Conservation (phyloP, 2,888 invertebrate genomes). For the Tryphoninae sp. region DNA sequence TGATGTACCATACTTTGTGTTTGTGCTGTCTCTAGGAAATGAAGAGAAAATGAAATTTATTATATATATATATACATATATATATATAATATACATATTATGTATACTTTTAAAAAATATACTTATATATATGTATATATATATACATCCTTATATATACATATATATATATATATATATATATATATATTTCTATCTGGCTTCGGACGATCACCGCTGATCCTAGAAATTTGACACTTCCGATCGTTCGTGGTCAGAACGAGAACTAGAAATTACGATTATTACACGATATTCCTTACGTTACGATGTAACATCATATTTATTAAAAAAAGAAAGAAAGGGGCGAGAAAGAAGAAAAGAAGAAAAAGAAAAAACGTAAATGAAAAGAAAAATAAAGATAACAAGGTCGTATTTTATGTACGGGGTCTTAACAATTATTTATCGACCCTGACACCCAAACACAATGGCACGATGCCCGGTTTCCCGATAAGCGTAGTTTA, state of each 20-base stretch:
- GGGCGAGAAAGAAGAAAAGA: conserved; percentile 40
- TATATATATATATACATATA: conserved; percentile 63
- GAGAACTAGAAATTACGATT: conserved; percentile 65
- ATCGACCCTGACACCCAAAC: neutral
- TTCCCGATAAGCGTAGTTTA: neutral
- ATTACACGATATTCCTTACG: conserved; percentile 74
- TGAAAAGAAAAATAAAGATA: conserved; percentile 57
- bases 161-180: conserved; percentile 24
- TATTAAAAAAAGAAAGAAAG: conserved; percentile 76
- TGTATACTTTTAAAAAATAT: conserved; percentile 55
- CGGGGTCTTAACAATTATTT: conserved; percentile 34
- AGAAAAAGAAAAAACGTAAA: conserved; percentile 1
- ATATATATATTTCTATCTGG: conserved; percentile 60
- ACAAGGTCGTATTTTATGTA: conserved; percentile 64
- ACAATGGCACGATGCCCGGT: neutral
- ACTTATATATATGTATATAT: conserved; percentile 65
- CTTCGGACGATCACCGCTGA: conserved; percentile 62
- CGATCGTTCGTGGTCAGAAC: conserved; percentile 63
- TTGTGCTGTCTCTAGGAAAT: conserved; percentile 76
- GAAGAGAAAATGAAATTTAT: conserved; percentile 62
- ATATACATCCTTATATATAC: conserved; percentile 66
- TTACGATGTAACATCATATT: conserved; percentile 78
- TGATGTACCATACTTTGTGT: conserved; percentile 77
- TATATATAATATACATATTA: conserved; percentile 62
- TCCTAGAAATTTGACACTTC: conserved; percentile 57